phyloP scores from a whole-genome alignment of 2,113 vertebrate genomes.

The Mus pahari region DNA sequence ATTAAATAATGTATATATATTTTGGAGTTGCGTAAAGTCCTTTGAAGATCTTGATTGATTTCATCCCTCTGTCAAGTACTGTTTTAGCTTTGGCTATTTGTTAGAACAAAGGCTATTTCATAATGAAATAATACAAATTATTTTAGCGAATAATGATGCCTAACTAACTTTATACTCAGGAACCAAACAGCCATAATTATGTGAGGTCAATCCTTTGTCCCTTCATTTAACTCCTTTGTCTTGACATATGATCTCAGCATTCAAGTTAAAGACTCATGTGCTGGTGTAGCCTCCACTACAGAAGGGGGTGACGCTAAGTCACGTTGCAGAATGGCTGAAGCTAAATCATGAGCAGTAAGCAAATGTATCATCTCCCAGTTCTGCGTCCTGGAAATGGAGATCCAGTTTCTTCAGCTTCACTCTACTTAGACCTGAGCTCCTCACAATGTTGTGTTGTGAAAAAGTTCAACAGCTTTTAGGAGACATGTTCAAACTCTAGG shows the following conservation, averaged over 20 bases:
- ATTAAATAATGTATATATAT: conserved; percentile 49
- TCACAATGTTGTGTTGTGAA: background rate
- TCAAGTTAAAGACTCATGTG: background rate
- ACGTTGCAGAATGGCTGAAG: background rate
- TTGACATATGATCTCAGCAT: background rate
- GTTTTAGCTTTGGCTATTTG: conserved; percentile 46
- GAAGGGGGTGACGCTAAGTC: too few relatives aligned
- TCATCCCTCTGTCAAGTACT: background rate
- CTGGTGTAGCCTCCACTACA: background rate
- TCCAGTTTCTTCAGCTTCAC: fast-evolving
- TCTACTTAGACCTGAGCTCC: background rate
- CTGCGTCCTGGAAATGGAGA: background rate
- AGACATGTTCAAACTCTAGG: background rate
- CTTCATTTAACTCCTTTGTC: conserved; percentile 17
- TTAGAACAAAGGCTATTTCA: conserved; percentile 43
- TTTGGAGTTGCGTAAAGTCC: background rate
- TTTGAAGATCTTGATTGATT: conserved; percentile 38
- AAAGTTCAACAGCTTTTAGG: background rate
- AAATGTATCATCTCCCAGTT: background rate
- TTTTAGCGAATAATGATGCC: conserved; percentile 15
- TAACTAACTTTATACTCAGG: conserved; percentile 42
- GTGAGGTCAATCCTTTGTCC: background rate
- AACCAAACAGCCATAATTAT: background rate
- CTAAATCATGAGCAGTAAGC: background rate
- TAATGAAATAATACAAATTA: conserved; percentile 34